A percentile compares a stretch with the other conserved stretches of the same genome.
Conservation (phyloP, 1,140 invertebrate species). For the Drosophila willistoni region DNA sequence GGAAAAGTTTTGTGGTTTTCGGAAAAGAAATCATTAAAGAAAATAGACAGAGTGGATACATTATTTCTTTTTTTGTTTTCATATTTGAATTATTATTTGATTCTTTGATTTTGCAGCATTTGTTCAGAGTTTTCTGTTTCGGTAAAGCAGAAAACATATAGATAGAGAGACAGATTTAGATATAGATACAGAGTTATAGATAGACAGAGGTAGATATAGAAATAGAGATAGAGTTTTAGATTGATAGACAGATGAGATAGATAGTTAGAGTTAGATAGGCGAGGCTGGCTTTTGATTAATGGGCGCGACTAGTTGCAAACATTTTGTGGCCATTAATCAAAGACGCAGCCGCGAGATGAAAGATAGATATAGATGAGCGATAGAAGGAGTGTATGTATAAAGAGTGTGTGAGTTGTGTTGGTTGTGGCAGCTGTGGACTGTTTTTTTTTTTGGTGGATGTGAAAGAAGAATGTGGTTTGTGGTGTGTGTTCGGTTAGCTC, state of each 20-base stretch:
- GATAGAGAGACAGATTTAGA: conserved; percentile 47
- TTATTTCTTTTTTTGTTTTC: conserved; percentile 51
- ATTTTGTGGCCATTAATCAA: conserved; percentile 72
- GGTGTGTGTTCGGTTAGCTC: conserved; percentile 34
- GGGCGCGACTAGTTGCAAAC: conserved; percentile 74
- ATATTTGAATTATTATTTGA: conserved; percentile 79
- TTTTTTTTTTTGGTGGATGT: conserved; percentile 2
- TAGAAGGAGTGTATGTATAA: conserved; percentile 37
- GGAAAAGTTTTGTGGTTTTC: conserved; percentile 39
- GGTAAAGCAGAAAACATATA: conserved; percentile 63
- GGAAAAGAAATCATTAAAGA: conserved; percentile 26
- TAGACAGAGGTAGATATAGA: conserved; percentile 23
- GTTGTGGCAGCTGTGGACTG: conserved; percentile 39
- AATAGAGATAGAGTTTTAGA: conserved; percentile 25
- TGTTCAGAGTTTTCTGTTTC: conserved; percentile 65
- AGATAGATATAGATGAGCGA: conserved; percentile 16
- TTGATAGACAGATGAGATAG: conserved; percentile 37
- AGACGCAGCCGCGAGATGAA: conserved; percentile 47
- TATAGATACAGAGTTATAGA: conserved; percentile 20
- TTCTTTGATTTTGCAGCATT: conserved; percentile 82
- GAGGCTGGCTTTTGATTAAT: conserved; percentile 66
- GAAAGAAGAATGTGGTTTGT: conserved; percentile 67
- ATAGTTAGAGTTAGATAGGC: conserved; percentile 53
- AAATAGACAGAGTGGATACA: conserved; percentile 41
- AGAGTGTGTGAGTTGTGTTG: conserved; percentile 32